A percentile compares a stretch with the other conserved stretches of the same genome.
Conservation (phyloP, 2,888 invertebrate species). For the Ennomos fuscantarius region DNA sequence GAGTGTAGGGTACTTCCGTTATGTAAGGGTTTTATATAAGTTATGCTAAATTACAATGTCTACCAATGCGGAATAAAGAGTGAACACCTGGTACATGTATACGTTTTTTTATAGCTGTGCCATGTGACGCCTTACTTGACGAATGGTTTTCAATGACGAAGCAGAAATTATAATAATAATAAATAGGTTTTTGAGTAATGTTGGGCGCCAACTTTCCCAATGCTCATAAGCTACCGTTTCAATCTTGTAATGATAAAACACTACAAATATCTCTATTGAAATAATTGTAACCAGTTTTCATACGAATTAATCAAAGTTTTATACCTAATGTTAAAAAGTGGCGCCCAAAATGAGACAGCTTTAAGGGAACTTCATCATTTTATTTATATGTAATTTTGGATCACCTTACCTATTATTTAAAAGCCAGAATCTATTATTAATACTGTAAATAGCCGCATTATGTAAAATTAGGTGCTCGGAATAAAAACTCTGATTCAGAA, state of each 20-base stretch:
- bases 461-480: slow-evolving; percentile 50
- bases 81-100: background rate
- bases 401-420: background rate
- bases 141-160: slow-evolving; percentile 16
- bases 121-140: slow-evolving; percentile 18
- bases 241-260: no score
- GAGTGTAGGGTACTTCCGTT: no score
- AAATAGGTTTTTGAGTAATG: slow-evolving; percentile 2
- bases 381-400: no score
- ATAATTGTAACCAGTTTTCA: no score
- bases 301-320: no score
- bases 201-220: slow-evolving; percentile 18
- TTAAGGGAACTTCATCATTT: no score
- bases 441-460: slow-evolving; percentile 19
- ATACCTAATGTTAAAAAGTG: no score
- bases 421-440: slow-evolving; percentile 8
- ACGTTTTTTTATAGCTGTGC: slow-evolving; percentile 12
- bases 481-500: slow-evolving; percentile 60
- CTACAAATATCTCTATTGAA: no score
- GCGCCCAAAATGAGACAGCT: no score
- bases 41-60: no score
- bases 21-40: no score
- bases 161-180: slow-evolving; percentile 9
- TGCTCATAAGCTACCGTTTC: background rate
- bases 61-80: no score